Evolutionary conservation across 2,797 vertebrate species (phyloP), one percentile per base, ranked within the genome.

Genomic region (Paguma larvata): DNA sequence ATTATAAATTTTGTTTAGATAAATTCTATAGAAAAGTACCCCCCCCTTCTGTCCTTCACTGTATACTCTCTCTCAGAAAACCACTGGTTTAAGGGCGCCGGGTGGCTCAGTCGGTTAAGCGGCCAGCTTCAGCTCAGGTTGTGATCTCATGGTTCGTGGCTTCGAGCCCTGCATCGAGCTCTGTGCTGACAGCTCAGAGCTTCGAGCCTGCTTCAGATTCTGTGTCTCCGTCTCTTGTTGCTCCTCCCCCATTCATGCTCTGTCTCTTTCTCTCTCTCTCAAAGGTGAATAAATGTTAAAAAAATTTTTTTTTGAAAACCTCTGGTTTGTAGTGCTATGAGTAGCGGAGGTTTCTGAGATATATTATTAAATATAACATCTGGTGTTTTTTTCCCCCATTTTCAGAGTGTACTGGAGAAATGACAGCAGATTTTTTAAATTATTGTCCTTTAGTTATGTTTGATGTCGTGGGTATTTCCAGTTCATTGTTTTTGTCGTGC

Each of bases 401-500:
- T 84, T 90, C 10, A 53, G 46, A 88, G 14, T 48, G 2, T 90
- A 53, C 30, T 88, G 25, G 53, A 87, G 41, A 48, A 86, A 25
- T 72, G 44, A 62, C 63, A 62, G 34, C 16, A 88, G 53, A 53
- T 63, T 59, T 90, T 91, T 91, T 53, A 59, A 68, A 62, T 75
- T 87, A 51, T 18, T 23, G 8, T 38, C 44, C 88, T 86, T 80
- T 84, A 72, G 86, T 94, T 65, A 85, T 18, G 93, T 51, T 92
- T 77, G 95, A 94, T 77, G 7, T 94, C 38, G 68, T 51, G 5
- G 70, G n/a, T 88, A 59, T 94, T 91, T 96, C 59, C 11, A 51
- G 14, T 80, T 68, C 67, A 73, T 90, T 93, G 59, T n/a, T 92
- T 97, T 27, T 86, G 4, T 85, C n/a, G 30, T 79, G 14, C 46